Percentiles rank a stretch among this genome's conserved stretches.
These are phyloP conservation scores for Torymus aiolomorphi DNA, from an alignment of 2,888 invertebrate species.

Conservation along the genomic window DNA sequence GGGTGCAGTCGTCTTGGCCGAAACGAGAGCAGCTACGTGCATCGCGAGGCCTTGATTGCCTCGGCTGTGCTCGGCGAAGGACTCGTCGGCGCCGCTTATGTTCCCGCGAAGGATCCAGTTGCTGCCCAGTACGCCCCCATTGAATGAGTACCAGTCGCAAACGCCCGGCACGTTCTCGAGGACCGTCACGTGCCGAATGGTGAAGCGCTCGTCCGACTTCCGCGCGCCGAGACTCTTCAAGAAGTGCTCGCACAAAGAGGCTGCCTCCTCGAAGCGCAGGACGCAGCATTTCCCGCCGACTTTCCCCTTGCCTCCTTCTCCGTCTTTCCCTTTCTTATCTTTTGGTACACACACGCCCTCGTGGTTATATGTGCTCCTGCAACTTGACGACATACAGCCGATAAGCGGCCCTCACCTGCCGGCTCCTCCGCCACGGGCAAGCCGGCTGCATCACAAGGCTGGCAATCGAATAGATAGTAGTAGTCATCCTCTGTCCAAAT, in stretches of 20 bases:
- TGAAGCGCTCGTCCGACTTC: slow-evolving; percentile 68
- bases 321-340: slow-evolving; percentile 33
- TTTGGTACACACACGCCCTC: neutral
- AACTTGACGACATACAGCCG: too few species aligned
- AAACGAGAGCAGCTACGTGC: slow-evolving; percentile 73
- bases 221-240: slow-evolving; percentile 64
- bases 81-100: slow-evolving; percentile 65
- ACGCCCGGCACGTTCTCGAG: slow-evolving; percentile 67
- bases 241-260: slow-evolving; percentile 61
- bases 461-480: slow-evolving; percentile 80
- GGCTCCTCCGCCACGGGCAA: slow-evolving; percentile 64
- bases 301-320: slow-evolving; percentile 56
- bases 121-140: slow-evolving; percentile 63
- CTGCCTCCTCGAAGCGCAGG: slow-evolving; percentile 64
- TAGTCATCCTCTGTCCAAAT: slow-evolving; percentile 79
- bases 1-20: slow-evolving; percentile 68
- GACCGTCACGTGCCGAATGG: slow-evolving; percentile 64
- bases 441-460: slow-evolving; percentile 72
- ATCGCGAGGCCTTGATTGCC: slow-evolving; percentile 76
- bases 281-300: slow-evolving; percentile 68
- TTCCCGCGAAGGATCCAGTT: slow-evolving; percentile 69
- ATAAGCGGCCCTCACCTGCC: neutral
- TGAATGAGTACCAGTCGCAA: slow-evolving; percentile 68
- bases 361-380: too few species aligned
- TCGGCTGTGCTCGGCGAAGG: slow-evolving; percentile 70